Evolutionary conservation across 2,888 invertebrate species (phyloP).

Genomic region (Toxonevra muliebris): DNA sequence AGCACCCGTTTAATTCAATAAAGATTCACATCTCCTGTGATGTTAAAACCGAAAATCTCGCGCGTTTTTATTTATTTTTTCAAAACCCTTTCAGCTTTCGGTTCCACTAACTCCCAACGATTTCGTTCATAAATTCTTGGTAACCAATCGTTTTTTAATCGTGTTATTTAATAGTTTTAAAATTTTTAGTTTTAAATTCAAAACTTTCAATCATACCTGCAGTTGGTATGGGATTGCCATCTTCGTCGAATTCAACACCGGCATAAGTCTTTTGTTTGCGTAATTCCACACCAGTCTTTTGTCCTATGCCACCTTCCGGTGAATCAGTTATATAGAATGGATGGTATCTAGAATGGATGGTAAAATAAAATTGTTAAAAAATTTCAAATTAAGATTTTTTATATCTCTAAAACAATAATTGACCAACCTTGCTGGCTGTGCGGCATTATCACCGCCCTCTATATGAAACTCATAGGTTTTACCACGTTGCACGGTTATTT

Average conservation of each 20-base stretch:
- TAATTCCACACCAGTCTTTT: slow-evolving; percentile 77
- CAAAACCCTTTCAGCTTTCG: too few species aligned
- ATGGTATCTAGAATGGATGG: slow-evolving; percentile 73
- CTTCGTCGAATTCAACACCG: slow-evolving; percentile 79
- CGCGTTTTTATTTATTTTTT: too few species aligned
- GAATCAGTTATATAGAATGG: slow-evolving; percentile 92
- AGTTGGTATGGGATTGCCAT: slow-evolving; percentile 82
- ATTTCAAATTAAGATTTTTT: too few species aligned
- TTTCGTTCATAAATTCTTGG: too few species aligned
- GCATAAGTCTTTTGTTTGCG: slow-evolving; percentile 80
- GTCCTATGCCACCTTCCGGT: slow-evolving; percentile 85
- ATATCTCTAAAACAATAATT: slow-evolving; percentile 43
- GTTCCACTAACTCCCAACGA: too few species aligned
- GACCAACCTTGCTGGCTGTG: slow-evolving; percentile 81
- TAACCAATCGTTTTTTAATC: not conserved
- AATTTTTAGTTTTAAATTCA: not conserved
- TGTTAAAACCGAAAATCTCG: too few species aligned
- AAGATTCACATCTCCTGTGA: too few species aligned
- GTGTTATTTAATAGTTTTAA: not conserved
- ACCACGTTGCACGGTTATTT: slow-evolving; percentile 86
- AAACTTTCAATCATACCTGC: slow-evolving; percentile 68
- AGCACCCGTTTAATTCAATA: too few species aligned
- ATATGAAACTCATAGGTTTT: slow-evolving; percentile 86
- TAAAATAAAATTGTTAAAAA: not conserved
- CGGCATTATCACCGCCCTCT: slow-evolving; percentile 84